Percentiles rank a stretch among this genome's conserved stretches.
These are phyloP conservation scores for Chesias legatella DNA, from an alignment of 2,888 invertebrate species.

Conservation along the genomic window DNA sequence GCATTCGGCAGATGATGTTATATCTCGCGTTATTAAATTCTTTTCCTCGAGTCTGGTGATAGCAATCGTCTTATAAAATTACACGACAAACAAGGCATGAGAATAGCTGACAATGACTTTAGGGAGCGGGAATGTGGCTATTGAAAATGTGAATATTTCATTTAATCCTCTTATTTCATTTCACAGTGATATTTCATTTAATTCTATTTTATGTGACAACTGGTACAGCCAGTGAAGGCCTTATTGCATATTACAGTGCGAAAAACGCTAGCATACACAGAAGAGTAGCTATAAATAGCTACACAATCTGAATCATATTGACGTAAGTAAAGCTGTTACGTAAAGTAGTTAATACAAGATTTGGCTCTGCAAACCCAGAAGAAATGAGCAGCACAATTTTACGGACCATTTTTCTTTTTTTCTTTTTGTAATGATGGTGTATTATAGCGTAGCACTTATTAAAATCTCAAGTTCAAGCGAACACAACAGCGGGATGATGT, in stretches of 20 bases:
- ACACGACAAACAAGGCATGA: constrained; percentile 66
- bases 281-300: too few relatives aligned
- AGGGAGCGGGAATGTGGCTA: constrained; percentile 53
- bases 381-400: too few relatives aligned
- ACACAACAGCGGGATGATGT: too few relatives aligned
- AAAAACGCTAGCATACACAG: neutral
- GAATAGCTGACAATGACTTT: constrained; percentile 68
- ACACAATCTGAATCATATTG: too few relatives aligned
- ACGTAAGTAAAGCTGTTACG: too few relatives aligned
- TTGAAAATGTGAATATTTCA: constrained; percentile 63
- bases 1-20: constrained; percentile 45
- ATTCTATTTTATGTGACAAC: constrained; percentile 31
- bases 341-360: too few relatives aligned
- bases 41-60: constrained; percentile 62
- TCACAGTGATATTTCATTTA: constrained; percentile 37
- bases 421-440: too few relatives aligned
- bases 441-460: too few relatives aligned
- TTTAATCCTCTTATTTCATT: constrained; percentile 50
- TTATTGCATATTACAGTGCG: constrained; percentile 1
- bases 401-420: too few relatives aligned
- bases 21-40: constrained; percentile 73
- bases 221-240: neutral
- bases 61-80: constrained; percentile 75
- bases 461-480: too few relatives aligned
- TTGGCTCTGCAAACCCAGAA: too few relatives aligned